Evolutionary conservation across 2,797 vertebrate species (phyloP), one percentile per base, ranked within the genome.

Genomic region (Acipenser ruthenus): DNA sequence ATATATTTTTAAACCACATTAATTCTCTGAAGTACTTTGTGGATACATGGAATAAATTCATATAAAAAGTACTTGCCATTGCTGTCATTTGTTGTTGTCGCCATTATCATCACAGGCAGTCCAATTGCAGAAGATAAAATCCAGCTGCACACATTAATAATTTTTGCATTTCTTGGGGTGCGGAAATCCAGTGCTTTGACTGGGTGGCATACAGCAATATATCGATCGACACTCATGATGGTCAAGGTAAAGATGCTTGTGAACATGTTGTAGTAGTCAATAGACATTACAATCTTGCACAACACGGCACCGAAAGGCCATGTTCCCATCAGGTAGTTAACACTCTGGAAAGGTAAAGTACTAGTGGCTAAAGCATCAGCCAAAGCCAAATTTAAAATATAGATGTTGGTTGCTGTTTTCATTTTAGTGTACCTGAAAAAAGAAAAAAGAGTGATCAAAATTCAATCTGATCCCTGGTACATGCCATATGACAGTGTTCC

Each of bases 121-220:
- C 95, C 95, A 48, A 99, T 98, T 73, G 95, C 93, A 3, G 96
- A 99, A 48, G 96, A 99, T 63, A 99, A 86, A 70, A 98, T 97
- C 97, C 97, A 99, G 82, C 96, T 99, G 85, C 95, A 98, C 74
- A 98, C 86, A 12, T 99, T 99, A 82, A 99, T 89, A n/a, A 99
- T 97, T 88, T 99, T 99, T 78, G 97, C 97, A 62, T 99, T 99
- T 58, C 91, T 88, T 0, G 97, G 95, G 0, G 97, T 99, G 68
- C 96, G 92, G 81, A 99, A 99, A 82, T 99, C 95, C 72, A 99
- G 83, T 7, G 97, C 97, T 77, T 98, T 99, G 70, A 99, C 93
- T 0, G 97, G 97, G 74, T 99, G 97, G 79, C 97, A 99, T 68
- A 99, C 96, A 0, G 97, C 97, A 37, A 37, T 37, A 37, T 37